Percentiles rank a stretch among this genome's conserved stretches.
These are phyloP conservation scores for Scomberomorus guttatus DNA, from an alignment of 2,797 vertebrate species.

Conservation along the genomic window DNA sequence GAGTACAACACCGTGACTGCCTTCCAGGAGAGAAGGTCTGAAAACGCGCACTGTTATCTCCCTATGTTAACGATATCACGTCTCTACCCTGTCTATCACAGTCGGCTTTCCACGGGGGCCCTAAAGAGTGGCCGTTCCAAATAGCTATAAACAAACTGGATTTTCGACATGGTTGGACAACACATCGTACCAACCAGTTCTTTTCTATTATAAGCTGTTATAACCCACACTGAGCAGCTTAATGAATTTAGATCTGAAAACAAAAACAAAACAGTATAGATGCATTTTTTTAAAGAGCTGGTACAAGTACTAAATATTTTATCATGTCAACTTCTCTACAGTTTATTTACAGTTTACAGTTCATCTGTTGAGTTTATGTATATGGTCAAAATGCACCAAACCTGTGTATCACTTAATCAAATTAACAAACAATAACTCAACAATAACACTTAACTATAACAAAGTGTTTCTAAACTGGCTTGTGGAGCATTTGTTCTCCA, in stretches of 20 bases:
- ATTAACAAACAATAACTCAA: neutral
- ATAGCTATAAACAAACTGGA: too few species aligned
- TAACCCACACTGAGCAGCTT: conserved; percentile 30
- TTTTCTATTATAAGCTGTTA: too few species aligned
- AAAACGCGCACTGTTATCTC: too few species aligned
- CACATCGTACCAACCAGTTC: too few species aligned
- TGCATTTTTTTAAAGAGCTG: neutral
- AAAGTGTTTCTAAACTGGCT: neutral
- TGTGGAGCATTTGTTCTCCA: neutral
- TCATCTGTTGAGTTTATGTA: neutral
- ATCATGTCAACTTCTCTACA: neutral
- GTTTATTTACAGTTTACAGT: neutral
- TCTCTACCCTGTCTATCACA: too few species aligned
- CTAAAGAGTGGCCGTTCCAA: too few species aligned
- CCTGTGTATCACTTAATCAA: neutral
- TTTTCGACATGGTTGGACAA: too few species aligned
- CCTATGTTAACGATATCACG: too few species aligned
- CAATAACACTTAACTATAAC: neutral
- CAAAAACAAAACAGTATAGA: conserved; percentile 20
- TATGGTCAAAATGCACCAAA: neutral
- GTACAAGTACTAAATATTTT: neutral
- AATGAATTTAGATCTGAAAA: conserved; percentile 35
- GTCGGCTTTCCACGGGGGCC: too few species aligned
- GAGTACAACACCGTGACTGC: too few species aligned
- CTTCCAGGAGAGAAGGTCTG: too few species aligned